Evolutionary conservation across 2,888 invertebrate genomes (phyloP), one percentile per base, ranked within the genome.

Genomic region (Eupithecia pulchellata): DNA sequence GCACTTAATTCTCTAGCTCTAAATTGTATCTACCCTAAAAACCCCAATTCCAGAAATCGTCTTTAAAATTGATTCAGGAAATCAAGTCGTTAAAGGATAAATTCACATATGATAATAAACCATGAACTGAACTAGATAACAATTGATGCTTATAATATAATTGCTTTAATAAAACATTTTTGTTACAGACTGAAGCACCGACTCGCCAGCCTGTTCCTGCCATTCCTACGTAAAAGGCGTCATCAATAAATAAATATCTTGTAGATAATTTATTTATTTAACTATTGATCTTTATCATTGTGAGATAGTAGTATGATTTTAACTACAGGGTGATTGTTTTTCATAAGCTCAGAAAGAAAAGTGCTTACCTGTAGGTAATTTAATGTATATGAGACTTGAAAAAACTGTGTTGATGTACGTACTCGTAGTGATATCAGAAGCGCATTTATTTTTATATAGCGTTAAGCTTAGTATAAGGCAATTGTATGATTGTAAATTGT

Each of bases 121-220:
- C 11, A 47, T 20, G 20, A 47, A 47, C 5, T 20, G 8, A 20
- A 9, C 9, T 1, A 47, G 13, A 52, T 52, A 25, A 25, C 4
- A 25, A 11, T 25, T 20, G 9, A 42, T 47, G n/a, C 9, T 47
- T 9, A 42, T n/a, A 29, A 17, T 57, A 58, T 57, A 29, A 57
- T 64, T 30, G 17, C 42, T 14, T 27, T 25, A 36, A 14, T 62
- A 3, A 17, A 36, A 8, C 0, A 20, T 29, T 67, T 65, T 71
- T 57, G 29, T 75, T 77, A 76, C 93, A 96, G 96, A 82, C 83
- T 95, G 80, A 94, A 92, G 77, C 88, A 94, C 69, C 92, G 94
- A 27, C 84, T 96, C 42, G 93, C 95, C 17, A 94, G 89, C 78
- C 86, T 96, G 64, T 86, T 96, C 77, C 83, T 93, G 72, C 95